Conservation (phyloP, 2,113 vertebrate genomes). For the Atrichornis clamosus region DNA sequence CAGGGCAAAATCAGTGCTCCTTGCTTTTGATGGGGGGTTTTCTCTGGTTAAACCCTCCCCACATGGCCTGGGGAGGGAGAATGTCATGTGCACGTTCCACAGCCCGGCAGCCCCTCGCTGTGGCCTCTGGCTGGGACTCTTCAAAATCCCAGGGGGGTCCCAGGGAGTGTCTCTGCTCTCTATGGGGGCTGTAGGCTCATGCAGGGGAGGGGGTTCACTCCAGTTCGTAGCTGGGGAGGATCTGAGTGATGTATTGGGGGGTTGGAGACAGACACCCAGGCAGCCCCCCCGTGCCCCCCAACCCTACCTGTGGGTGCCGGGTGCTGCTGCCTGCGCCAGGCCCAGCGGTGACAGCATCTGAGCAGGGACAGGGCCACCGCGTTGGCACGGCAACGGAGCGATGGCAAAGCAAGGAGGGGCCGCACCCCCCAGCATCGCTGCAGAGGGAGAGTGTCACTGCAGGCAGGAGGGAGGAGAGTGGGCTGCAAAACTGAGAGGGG, state of each 20-base stretch:
- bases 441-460: not conserved
- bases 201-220: not conserved
- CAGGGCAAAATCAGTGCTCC: not conserved
- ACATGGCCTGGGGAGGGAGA: fast-evolving
- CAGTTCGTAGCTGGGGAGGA: not conserved
- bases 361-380: not conserved
- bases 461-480: too few relatives aligned
- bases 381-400: constrained; percentile 26
- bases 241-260: fast-evolving
- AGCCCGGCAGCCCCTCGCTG: not conserved
- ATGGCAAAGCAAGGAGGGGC: not conserved
- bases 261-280: not conserved
- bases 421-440: not conserved
- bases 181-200: fast-evolving
- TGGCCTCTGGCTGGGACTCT: not conserved
- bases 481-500: not conserved
- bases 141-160: not conserved
- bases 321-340: not conserved
- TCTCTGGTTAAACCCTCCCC: not conserved
- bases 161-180: not conserved
- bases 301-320: not conserved
- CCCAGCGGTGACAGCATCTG: not conserved
- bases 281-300: not conserved
- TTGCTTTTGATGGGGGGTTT: not conserved
- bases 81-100: too few relatives aligned